Evolutionary conservation across 2,888 invertebrate genomes (phyloP), one percentile per base, ranked within the genome.

Genomic region (Doris montereyensis): DNA sequence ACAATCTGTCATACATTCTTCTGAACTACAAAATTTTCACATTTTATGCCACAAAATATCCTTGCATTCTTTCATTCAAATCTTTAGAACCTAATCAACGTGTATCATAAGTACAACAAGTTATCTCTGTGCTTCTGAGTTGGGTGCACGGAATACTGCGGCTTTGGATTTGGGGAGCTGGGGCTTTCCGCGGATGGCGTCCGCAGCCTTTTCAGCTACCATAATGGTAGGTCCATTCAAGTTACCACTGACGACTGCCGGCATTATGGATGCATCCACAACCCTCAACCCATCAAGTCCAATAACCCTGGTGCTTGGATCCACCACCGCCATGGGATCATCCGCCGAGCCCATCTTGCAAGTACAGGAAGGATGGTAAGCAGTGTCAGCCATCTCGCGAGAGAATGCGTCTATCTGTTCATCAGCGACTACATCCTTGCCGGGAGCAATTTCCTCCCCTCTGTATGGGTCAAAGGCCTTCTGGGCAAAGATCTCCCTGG

Each of bases 341-440:
- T 86, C 85, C 1, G 79, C 82, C n/a, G 81, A 87, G 1, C 95
- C 96, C 89, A 96, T 95, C 52, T 94, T 93, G 87, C 95, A 95
- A 0, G 95, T 95, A 13, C 96, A 96, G 0, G 94, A 95, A 0
- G 94, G 95, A 90, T 97, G 97, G 89, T 97, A 96, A 0, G 95
- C 95, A 0, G 95, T 88, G 81, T 92, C 93, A 0, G 90, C 88
- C 77, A 88, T 85, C 4, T 85, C 84, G 8, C 91, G 86, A 65
- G 90, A 83, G 82, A 90, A 92, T 1, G 84, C 88, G 80, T 92
- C 91, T 52, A 92, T 85, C 35, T 92, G 86, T 21, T 86, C 85
- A 81, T 91, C 91, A 2, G 89, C 87, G 35, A 88, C 84, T 8
- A 86, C 84, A 1, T 86, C 81, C 2, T 75, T 60, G 8, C 90